These are phyloP conservation scores for Cavia aperea DNA, from an alignment of 2,113 vertebrate species.

Conservation along the genomic window DNA sequence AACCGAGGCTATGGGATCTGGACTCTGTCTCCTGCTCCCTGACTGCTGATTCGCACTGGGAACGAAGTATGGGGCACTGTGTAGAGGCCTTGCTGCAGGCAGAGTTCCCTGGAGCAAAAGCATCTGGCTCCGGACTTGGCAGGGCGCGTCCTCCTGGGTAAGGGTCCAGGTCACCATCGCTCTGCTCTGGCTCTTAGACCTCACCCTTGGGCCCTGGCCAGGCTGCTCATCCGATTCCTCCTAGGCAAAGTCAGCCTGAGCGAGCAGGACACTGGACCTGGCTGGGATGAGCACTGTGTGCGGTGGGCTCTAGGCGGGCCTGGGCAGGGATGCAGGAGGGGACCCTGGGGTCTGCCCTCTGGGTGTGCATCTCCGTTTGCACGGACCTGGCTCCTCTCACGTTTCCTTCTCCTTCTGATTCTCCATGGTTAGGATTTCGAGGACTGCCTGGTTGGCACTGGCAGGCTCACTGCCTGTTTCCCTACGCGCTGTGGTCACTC, in stretches of 20 bases:
- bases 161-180: background rate
- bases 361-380: background rate
- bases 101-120: background rate
- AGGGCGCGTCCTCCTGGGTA: background rate
- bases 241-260: background rate
- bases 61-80: background rate
- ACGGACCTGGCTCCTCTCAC: accelerated
- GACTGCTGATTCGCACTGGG: background rate
- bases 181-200: too few relatives aligned
- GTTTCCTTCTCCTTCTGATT: background rate
- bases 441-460: background rate
- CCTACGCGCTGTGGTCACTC: accelerated
- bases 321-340: too few relatives aligned
- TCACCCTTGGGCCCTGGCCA: accelerated
- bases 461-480: background rate
- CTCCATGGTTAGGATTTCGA: background rate
- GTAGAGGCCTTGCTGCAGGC: background rate
- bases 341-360: accelerated
- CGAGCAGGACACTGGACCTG: accelerated
- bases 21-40: background rate
- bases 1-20: background rate
- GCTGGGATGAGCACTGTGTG: accelerated
- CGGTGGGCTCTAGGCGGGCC: accelerated
- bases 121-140: too few relatives aligned
- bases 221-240: accelerated